These are phyloP conservation scores for Eristalinus aeneus DNA, from an alignment of 2,888 invertebrate species.

Conservation along the genomic window DNA sequence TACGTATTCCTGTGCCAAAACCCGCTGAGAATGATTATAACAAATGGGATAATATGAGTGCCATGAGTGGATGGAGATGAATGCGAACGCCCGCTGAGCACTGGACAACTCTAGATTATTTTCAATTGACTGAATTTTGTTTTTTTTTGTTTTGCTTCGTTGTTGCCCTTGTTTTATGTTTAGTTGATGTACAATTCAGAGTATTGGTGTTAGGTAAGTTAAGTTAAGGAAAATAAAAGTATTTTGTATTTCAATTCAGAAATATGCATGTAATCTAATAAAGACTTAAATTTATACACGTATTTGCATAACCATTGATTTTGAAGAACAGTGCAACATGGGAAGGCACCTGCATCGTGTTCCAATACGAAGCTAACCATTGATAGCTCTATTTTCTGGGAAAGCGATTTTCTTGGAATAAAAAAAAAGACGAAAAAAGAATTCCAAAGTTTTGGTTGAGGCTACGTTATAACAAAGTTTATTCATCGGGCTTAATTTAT, in stretches of 20 bases:
- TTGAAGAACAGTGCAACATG: too few species aligned
- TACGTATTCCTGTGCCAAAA: slow-evolving; percentile 53
- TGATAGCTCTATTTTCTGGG: too few species aligned
- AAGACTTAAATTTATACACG: slow-evolving; percentile 14
- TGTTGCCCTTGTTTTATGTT: slow-evolving; percentile 13
- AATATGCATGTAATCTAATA: slow-evolving; percentile 36
- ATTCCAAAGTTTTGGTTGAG: too few species aligned
- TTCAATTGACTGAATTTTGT: slow-evolving; percentile 56
- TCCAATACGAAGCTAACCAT: too few species aligned
- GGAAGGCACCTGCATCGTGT: too few species aligned
- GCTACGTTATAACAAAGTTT: too few species aligned
- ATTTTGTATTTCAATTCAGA: slow-evolving; percentile 43
- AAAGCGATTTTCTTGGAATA: too few species aligned
- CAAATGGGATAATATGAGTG: slow-evolving; percentile 13
- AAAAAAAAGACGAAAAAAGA: too few species aligned
- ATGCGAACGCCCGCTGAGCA: slow-evolving; percentile 29
- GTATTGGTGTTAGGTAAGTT: slow-evolving; percentile 16
- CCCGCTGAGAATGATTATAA: neutral
- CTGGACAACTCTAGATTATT: neutral
- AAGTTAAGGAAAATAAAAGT: neutral
- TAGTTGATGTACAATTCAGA: slow-evolving; percentile 9
- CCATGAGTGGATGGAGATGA: slow-evolving; percentile 36
- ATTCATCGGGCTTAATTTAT: too few species aligned
- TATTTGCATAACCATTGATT: neutral
- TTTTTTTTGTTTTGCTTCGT: slow-evolving; percentile 15